Evolutionary conservation across 1,140 invertebrate genomes (phyloP).

Genomic region (Aphidius gifuensis): DNA sequence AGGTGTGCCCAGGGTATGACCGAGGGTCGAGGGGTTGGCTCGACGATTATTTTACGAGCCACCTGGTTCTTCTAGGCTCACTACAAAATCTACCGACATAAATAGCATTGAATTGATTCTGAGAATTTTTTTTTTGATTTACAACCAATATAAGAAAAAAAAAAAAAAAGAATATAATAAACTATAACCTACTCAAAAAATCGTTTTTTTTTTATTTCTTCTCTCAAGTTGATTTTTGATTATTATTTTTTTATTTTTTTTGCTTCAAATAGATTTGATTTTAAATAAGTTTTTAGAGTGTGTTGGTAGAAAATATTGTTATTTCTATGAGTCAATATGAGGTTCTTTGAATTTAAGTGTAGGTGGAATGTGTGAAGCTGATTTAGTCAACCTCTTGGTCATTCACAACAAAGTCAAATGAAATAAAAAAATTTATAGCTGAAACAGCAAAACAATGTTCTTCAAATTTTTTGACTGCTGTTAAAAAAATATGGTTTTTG

Average conservation of each 20-base stretch:
- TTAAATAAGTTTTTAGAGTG: no score
- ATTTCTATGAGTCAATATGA: no score
- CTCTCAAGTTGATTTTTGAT: not conserved
- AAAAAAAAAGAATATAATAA: conserved; percentile 6
- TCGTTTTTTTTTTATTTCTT: not conserved
- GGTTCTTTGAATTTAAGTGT: no score
- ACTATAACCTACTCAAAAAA: not conserved
- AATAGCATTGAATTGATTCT: conserved; percentile 31
- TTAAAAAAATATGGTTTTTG: no score
- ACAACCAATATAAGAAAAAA: conserved; percentile 3
- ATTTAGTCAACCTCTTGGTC: no score
- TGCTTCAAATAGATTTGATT: no score
- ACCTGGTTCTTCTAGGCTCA: conserved; percentile 31
- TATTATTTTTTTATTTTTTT: not conserved
- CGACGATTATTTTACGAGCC: conserved; percentile 42
- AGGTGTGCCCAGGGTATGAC: conserved; percentile 17
- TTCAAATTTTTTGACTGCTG: no score
- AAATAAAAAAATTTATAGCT: no score
- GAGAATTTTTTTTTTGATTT: conserved; percentile 26
- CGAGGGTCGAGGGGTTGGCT: conserved; percentile 32
- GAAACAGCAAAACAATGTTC: no score
- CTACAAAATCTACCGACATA: conserved; percentile 19
- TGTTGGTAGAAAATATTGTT: no score
- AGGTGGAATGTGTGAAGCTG: no score
- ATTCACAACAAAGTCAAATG: no score